Evolutionary conservation across 2,113 vertebrate genomes (phyloP).

Genomic region (Suncus etruscus): DNA sequence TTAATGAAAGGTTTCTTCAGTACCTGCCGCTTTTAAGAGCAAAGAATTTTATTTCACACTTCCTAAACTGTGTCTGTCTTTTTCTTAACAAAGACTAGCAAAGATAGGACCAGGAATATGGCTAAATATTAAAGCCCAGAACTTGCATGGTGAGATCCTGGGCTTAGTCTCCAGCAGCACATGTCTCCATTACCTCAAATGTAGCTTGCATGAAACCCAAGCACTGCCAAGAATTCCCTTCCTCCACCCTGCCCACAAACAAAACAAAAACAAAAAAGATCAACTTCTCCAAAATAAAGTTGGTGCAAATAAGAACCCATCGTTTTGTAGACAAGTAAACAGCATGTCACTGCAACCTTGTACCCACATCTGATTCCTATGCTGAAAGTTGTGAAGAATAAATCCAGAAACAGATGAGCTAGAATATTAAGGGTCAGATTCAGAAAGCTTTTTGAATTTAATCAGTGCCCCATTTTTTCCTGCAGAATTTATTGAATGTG

Average conservation of each 20-base stretch:
- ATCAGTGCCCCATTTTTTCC: slow-evolving; percentile 47
- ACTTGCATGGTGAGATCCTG: too few relatives aligned
- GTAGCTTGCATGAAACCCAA: not conserved
- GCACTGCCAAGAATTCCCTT: not conserved
- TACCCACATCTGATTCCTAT: rapidly evolving
- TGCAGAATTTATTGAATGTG: slow-evolving; percentile 95
- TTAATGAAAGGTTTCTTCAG: not conserved
- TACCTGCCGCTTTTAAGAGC: not conserved
- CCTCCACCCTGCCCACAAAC: not conserved
- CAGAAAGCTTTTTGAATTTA: not conserved
- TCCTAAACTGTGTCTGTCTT: not conserved
- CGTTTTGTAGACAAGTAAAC: not conserved
- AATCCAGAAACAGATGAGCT: not conserved
- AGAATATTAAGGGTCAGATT: not conserved
- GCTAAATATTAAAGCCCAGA: too few relatives aligned
- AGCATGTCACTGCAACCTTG: not conserved
- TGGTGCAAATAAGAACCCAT: slow-evolving; percentile 21
- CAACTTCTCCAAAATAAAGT: slow-evolving; percentile 32
- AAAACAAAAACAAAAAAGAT: slow-evolving; percentile 33
- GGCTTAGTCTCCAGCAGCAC: too few relatives aligned
- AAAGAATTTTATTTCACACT: slow-evolving; percentile 36
- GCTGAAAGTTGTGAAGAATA: not conserved
- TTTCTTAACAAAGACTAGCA: not conserved
- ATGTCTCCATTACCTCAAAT: not conserved
- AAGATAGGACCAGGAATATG: too few relatives aligned